Base-by-base conservation (phyloP, 1,140 invertebrate genomes). In the Meloidogyne hapla region DNA sequence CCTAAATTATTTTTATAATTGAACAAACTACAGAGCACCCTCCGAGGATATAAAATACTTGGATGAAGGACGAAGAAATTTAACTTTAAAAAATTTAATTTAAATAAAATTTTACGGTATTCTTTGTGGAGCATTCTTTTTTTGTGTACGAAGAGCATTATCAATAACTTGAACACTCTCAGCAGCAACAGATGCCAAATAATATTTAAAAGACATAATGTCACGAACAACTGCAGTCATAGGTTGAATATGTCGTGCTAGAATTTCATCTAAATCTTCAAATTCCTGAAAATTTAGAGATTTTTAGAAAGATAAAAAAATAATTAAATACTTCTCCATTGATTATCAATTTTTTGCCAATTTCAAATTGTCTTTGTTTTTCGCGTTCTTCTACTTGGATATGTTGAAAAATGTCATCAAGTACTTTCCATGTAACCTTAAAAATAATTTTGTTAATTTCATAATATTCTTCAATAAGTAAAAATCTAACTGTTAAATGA, bases 221-320 rank as follows among this genome's bases (percentile, higher is more conserved):
- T 99, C 96, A 0, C 94, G 90, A 1, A 93, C 94, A 85, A 93
- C 92, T 0, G 91, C 90, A 3, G 96, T 95, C 94, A 99, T 96
- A 0, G 96, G 96, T 79, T 93, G 94, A 6, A 99, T 92, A 88
- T 96, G 91, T 13, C 95, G 91, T 0, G 96, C 95, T 48, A 99
- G 94, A 65, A 99, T 99, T 92, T 99, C 96, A 89, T 99, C 96
- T 18, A 99, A 88, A 89, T 99, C 96, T 90, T 99, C 96, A 89
- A 95, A 99, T 84, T 96, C 93, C 84, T 90, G 76, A 25, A 88
- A 66, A 28, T 13, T 48, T 45, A 65, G 23, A 67, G 56, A 33
- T 33, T 48, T 73, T 77, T 79, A 42, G 8, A 33, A 33, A 6
- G n/a, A 28, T n/a, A n/a, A 76, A 25, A 21, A 13, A 26, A 76